These are phyloP conservation scores for Drosophila tripunctata DNA, from an alignment of 2,888 invertebrate species.

Conservation along the genomic window DNA sequence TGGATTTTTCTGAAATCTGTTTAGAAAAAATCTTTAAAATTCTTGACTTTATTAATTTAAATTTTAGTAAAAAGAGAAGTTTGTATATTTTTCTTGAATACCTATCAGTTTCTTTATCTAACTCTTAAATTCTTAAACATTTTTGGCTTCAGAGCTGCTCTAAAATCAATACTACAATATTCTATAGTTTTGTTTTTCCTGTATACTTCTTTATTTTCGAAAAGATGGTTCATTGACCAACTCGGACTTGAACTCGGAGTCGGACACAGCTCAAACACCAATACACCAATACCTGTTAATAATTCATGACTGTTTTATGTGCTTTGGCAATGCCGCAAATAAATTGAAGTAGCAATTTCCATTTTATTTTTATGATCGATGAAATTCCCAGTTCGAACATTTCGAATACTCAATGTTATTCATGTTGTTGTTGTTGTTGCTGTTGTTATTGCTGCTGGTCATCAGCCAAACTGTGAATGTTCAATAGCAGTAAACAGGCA, in stretches of 20 bases:
- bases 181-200: background rate
- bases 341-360: conserved; percentile 75
- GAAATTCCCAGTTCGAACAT: conserved; percentile 82
- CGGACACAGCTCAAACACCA: conserved; percentile 53
- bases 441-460: conserved; percentile 25
- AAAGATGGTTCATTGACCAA: conserved; percentile 42
- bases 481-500: conserved; percentile 54
- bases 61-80: too few species aligned
- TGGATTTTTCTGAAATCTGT: too few species aligned
- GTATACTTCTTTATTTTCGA: background rate
- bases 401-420: conserved; percentile 38
- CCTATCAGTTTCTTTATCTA: background rate
- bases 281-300: conserved; percentile 75
- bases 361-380: conserved; percentile 84
- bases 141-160: background rate
- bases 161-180: conserved; percentile 26
- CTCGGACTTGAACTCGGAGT: too few species aligned
- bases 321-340: conserved; percentile 66
- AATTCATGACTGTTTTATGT: conserved; percentile 71
- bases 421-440: conserved; percentile 3
- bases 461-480: conserved; percentile 46
- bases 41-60: too few species aligned
- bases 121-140: background rate
- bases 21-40: too few species aligned
- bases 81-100: too few species aligned